A percentile compares a stretch with the other conserved stretches of the same genome.
These are phyloP conservation scores for Agrotis puta DNA, from an alignment of 2,888 invertebrate genomes.

Conservation along the genomic window DNA sequence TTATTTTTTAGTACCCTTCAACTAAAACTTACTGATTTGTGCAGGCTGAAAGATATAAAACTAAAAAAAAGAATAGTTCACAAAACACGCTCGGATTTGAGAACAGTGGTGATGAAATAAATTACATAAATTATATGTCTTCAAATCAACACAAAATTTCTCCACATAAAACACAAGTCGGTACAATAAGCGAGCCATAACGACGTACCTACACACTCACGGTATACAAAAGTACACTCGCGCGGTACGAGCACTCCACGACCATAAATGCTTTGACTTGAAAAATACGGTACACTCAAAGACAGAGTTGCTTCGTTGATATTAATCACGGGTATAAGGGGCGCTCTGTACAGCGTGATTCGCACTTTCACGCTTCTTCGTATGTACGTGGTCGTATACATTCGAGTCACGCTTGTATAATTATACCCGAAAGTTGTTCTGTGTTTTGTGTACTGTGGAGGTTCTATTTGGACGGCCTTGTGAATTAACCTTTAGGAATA, in stretches of 20 bases:
- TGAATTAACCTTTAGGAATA: slow-evolving; percentile 3
- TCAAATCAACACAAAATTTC: slow-evolving; percentile 2
- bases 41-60: too few species aligned
- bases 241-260: slow-evolving; percentile 32
- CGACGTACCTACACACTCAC: slow-evolving; percentile 1
- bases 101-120: too few species aligned
- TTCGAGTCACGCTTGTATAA: slow-evolving; percentile 50
- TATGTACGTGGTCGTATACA: slow-evolving; percentile 9
- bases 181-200: background rate
- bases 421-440: slow-evolving; percentile 38
- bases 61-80: too few species aligned
- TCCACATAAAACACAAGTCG: background rate
- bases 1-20: too few species aligned
- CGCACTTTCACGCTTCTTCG: slow-evolving; percentile 60
- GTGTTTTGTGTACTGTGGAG: slow-evolving; percentile 2
- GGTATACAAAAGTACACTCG: slow-evolving; percentile 24
- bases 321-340: slow-evolving; percentile 67
- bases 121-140: too few species aligned
- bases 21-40: too few species aligned
- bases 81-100: too few species aligned
- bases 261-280: slow-evolving; percentile 57
- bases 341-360: slow-evolving; percentile 62
- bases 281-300: slow-evolving; percentile 65
- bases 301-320: slow-evolving; percentile 62
- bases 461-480: background rate